These are phyloP conservation scores for Myodes glareolus DNA, from an alignment of 2,113 vertebrate genomes.

Conservation along the genomic window DNA sequence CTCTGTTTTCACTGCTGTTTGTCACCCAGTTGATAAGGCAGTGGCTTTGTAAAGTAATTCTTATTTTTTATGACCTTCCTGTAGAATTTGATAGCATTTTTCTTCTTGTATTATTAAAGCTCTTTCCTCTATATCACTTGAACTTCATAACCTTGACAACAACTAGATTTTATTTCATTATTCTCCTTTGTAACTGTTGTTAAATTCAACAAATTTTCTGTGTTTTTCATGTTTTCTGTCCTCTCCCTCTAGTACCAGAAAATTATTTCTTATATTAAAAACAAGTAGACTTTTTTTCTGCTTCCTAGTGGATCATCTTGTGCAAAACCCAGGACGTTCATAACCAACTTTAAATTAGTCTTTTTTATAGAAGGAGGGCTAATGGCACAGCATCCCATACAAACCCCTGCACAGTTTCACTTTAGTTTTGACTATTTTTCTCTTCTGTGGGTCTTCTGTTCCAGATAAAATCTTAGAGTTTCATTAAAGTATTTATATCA, in stretches of 20 bases:
- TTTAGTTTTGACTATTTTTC: slow-evolving; percentile 18
- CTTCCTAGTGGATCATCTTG: slow-evolving; percentile 15
- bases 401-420: neutral
- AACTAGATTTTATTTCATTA: slow-evolving; percentile 57
- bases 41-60: neutral
- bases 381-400: neutral
- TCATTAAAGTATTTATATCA: neutral
- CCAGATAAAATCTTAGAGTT: neutral
- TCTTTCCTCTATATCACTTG: neutral
- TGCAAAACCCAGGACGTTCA: neutral
- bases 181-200: neutral
- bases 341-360: slow-evolving; percentile 26
- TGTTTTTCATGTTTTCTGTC: no score
- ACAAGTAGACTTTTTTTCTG: neutral
- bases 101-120: neutral
- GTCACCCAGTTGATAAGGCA: neutral
- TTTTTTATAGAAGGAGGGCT: neutral
- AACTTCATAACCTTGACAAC: neutral
- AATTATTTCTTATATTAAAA: slow-evolving; percentile 46
- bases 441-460: neutral
- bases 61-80: slow-evolving; percentile 28
- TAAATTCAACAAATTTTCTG: neutral
- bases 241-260: neutral
- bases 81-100: neutral
- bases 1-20: slow-evolving; percentile 4